These are phyloP conservation scores for Mesocricetus auratus DNA, from an alignment of 2,113 vertebrate species.

Conservation along the genomic window DNA sequence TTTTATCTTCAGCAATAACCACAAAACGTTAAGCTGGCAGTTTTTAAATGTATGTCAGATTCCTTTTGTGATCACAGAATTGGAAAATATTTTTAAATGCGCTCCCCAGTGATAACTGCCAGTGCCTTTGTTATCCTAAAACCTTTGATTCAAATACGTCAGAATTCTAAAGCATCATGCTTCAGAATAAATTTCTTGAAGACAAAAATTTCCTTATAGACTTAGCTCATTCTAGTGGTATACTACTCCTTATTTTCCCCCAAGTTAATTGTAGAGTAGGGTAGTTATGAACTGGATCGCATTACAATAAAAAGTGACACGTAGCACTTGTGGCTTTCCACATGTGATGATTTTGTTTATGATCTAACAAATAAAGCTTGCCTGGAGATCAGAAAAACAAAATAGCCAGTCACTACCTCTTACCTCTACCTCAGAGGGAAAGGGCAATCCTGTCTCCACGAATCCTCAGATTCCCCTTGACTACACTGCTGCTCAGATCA, in stretches of 20 bases:
- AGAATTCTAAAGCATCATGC: slow-evolving; percentile 51
- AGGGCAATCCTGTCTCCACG: no score
- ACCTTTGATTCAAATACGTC: slow-evolving; percentile 56
- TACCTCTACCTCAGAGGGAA: no score
- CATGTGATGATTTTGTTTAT: no score
- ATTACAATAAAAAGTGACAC: slow-evolving; percentile 37
- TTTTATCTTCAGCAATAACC: slow-evolving; percentile 62
- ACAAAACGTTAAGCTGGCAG: slow-evolving; percentile 61
- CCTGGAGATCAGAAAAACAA: no score
- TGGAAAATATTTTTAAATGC: slow-evolving; percentile 69
- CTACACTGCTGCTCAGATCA: no score
- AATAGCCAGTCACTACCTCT: no score
- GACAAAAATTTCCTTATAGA: slow-evolving; percentile 56
- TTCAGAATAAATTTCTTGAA: slow-evolving; percentile 64
- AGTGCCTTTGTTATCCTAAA: slow-evolving; percentile 23
- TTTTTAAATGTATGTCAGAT: slow-evolving; percentile 58
- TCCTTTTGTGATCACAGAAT: slow-evolving; percentile 66
- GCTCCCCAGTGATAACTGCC: slow-evolving; percentile 55
- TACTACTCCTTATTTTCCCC: slow-evolving; percentile 43
- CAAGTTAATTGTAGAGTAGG: slow-evolving; percentile 68
- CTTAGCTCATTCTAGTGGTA: slow-evolving; percentile 56
- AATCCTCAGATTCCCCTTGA: no score
- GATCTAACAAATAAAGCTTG: no score
- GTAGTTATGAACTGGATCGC: slow-evolving; percentile 63
- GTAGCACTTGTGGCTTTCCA: background rate